Evolutionary conservation across 2,113 vertebrate genomes (phyloP), one percentile per base, ranked within the genome.

Genomic region (Micromys minutus): DNA sequence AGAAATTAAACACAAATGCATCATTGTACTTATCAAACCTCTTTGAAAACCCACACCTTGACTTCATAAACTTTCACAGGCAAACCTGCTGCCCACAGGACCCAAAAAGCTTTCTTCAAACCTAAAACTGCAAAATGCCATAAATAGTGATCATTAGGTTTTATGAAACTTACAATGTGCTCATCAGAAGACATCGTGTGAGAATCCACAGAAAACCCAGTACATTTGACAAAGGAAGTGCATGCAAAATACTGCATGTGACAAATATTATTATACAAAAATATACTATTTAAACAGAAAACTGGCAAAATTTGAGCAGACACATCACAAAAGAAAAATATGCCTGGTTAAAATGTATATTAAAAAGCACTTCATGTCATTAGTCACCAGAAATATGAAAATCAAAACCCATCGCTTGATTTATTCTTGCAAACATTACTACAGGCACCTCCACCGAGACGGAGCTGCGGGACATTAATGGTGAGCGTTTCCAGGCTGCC

Each of bases 131-230:
- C 69, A 87, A 93, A 90, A 87, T 69, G 1, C 19, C 11, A 47
- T 71, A 86, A 42, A 61, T 34, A 47, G 52, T n/a, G 52, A 57
- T 80, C 10, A 57, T 81, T 92, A 31, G 22, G 45, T 57, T 52
- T 91, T 15, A 90, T 67, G 19, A 91, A 88, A 95, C 76, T 94
- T 88, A 74, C 94, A 63, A 77, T 91, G 22, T 55, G 36, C 10
- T 47, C 65, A 86, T 88, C 9, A 85, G 61, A 79, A 79, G 29
- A 50, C 34, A 52, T 83, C 39, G 47, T 39, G 45, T 39, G 19
- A 87, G 55, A 36, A 93, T 52, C 3, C 22, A 91, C 15, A 57
- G 12, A 93, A 93, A 89, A 94, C 52, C 67, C 47, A 80, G 42
- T 75, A 31, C 15, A 67, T 55, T 90, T 89, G 67, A 91, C 45